phyloP scores from a whole-genome alignment of 2,888 invertebrate species.

The Meta bourneti region DNA sequence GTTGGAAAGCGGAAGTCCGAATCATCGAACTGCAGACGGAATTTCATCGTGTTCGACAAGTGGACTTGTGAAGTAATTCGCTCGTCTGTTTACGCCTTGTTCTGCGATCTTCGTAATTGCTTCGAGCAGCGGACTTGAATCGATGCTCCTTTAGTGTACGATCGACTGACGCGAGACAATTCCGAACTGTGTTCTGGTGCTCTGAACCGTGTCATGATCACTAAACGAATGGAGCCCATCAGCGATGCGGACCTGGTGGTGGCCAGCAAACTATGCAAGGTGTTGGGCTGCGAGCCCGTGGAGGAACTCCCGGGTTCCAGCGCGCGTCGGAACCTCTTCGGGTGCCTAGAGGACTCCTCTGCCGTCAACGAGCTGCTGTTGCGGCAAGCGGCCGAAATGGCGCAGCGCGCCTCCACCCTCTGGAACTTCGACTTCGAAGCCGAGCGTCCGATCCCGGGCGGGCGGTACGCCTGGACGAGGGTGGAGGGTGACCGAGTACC shows the following conservation, averaged over 20 bases:
- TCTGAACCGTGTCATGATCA: not conserved
- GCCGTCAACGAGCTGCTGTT: not conserved
- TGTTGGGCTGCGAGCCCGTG: conserved; percentile 3
- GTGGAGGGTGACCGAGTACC: not conserved
- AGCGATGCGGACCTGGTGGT: not conserved
- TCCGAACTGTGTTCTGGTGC: not conserved
- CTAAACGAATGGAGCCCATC: conserved; percentile 6
- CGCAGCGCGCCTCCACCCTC: not conserved
- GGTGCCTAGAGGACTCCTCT: not conserved
- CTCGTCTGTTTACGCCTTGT: no score
- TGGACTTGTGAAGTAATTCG: not conserved
- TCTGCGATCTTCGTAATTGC: not conserved
- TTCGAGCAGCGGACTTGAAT: no score
- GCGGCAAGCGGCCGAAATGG: not conserved
- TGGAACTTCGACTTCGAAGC: conserved; percentile 21
- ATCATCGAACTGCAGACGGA: not conserved
- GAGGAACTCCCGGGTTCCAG: not conserved
- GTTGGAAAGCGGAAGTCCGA: not conserved
- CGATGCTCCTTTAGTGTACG: not conserved
- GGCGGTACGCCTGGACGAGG: not conserved
- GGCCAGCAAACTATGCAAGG: not conserved
- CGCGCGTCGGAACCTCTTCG: conserved; percentile 12
- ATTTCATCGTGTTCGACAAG: not conserved
- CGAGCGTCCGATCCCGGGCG: not conserved
- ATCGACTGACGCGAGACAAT: not conserved